Percentiles rank a stretch among this genome's conserved stretches.
Conservation (phyloP, 2,888 invertebrate species). For the Dendrolimus houi region DNA sequence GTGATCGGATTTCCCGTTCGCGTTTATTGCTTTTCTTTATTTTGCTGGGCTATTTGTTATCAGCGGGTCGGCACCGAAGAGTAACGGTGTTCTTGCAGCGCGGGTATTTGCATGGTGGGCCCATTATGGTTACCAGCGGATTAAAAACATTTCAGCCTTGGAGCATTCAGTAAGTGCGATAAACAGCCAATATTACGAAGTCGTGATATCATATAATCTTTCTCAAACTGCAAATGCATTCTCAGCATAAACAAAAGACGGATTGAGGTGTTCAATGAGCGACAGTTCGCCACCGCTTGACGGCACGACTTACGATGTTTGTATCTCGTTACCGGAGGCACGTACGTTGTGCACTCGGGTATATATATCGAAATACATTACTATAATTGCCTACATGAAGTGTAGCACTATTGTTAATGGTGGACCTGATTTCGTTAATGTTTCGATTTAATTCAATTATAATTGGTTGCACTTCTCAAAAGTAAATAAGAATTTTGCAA, state of each 20-base stretch:
- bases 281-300: slow-evolving; percentile 28
- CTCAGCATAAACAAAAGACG: slow-evolving; percentile 55
- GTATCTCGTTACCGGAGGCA: slow-evolving; percentile 47
- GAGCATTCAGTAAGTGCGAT: slow-evolving; percentile 56
- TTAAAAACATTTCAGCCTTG: slow-evolving; percentile 68
- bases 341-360: slow-evolving; percentile 41
- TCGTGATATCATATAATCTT: slow-evolving; percentile 62
- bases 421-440: neutral
- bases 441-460: neutral
- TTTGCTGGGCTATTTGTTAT: slow-evolving; percentile 57
- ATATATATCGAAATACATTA: slow-evolving; percentile 18
- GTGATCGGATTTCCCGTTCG: slow-evolving; percentile 60
- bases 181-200: slow-evolving; percentile 62
- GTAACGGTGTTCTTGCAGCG: slow-evolving; percentile 56
- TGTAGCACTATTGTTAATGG: slow-evolving; percentile 4
- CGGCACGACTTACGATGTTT: slow-evolving; percentile 25
- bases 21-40: slow-evolving; percentile 67
- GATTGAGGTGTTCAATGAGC: slow-evolving; percentile 55
- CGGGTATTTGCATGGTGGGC: slow-evolving; percentile 65
- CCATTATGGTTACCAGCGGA: slow-evolving; percentile 60
- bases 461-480: neutral
- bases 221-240: slow-evolving; percentile 40
- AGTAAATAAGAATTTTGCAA: neutral
- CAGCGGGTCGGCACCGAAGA: slow-evolving; percentile 49
- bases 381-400: slow-evolving; percentile 24